Evolutionary conservation across 2,888 invertebrate genomes (phyloP), one percentile per base, ranked within the genome.

Genomic region (Philereme vetulata): DNA sequence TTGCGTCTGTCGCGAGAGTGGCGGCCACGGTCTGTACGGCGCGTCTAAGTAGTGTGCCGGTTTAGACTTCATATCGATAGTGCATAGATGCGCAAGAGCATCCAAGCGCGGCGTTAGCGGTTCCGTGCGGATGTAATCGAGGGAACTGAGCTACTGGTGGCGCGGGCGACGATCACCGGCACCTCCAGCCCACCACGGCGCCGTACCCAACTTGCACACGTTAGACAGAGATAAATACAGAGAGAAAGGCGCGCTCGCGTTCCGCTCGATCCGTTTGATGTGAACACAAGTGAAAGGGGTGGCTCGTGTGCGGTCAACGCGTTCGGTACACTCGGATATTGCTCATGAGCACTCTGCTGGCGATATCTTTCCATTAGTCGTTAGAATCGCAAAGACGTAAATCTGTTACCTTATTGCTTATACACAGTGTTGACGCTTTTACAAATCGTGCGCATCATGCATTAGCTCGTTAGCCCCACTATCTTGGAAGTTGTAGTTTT

Each of bases 21-120:
- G 94, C 46, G 95, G 94, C 94, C 95, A 95, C 63, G 95, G 94
- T 71, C 95, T 93, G 75, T 91, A 91, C 80, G 91, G 89, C 72
- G 87, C 82, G 75, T 92, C 92, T 66, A 86, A 80, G 82, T 87
- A 88, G 71, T 91, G 94, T 77, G 87, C 86, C 76, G 89, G 93
- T 85, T 93, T 94, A 80, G 95, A 95, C 92, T 95, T 94, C 83
- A 95, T 93, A 81, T 94, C 75, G 63, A 64, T 64, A 64, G 60
- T 61, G 61, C 61, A 61, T 61, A 93, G 87, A 85, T 94, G 78
- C 94, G 84, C 79, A 80, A 78, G 81, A 76, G 80, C 88, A 89
- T 86, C 85, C 84, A 84, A 84, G 79, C 87, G 85, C 85, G 76
- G 78, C 78, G 81, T 71, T 73, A 76, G 80, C 82, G 81, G 85